Conservation (phyloP, 2,888 invertebrate species). For the Zhengitettix transpicula region DNA sequence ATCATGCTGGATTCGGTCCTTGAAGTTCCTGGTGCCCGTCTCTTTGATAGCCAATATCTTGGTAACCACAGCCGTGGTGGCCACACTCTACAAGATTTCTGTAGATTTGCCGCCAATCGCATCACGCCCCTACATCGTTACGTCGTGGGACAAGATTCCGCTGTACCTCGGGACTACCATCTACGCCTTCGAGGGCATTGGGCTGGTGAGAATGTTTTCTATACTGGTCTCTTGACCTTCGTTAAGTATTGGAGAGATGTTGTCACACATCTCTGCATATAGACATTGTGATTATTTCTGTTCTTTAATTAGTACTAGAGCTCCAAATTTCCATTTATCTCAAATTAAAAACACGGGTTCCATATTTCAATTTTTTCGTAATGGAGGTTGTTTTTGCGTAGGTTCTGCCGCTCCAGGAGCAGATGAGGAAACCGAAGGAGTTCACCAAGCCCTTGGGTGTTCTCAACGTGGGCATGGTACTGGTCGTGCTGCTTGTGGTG, state of each 20-base stretch:
- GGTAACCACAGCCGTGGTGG: slow-evolving; percentile 54
- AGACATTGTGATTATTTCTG: no score
- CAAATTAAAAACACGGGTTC: no score
- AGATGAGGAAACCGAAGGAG: slow-evolving; percentile 62
- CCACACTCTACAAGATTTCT: slow-evolving; percentile 59
- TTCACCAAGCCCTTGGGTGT: slow-evolving; percentile 72
- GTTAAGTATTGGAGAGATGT: no score
- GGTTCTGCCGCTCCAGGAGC: slow-evolving; percentile 83
- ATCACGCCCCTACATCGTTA: slow-evolving; percentile 38
- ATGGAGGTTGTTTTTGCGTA: slow-evolving; percentile 21
- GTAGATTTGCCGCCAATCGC: slow-evolving; percentile 49
- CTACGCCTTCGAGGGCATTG: slow-evolving; percentile 94
- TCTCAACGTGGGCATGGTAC: slow-evolving; percentile 72
- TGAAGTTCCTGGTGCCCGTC: slow-evolving; percentile 60
- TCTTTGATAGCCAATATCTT: slow-evolving; percentile 64
- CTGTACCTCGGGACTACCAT: slow-evolving; percentile 91
- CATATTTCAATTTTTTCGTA: no score
- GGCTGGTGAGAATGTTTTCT: slow-evolving; percentile 40
- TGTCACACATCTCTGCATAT: no score
- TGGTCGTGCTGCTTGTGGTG: slow-evolving; percentile 62
- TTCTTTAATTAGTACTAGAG: no score
- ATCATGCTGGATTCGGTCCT: slow-evolving; percentile 56
- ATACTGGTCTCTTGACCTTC: no score
- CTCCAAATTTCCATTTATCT: no score
- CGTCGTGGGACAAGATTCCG: slow-evolving; percentile 41